Percentiles rank a stretch among this genome's conserved stretches.
Evolutionary conservation across 2,888 invertebrate species (phyloP).

Genomic region (Acronicta leporina): DNA sequence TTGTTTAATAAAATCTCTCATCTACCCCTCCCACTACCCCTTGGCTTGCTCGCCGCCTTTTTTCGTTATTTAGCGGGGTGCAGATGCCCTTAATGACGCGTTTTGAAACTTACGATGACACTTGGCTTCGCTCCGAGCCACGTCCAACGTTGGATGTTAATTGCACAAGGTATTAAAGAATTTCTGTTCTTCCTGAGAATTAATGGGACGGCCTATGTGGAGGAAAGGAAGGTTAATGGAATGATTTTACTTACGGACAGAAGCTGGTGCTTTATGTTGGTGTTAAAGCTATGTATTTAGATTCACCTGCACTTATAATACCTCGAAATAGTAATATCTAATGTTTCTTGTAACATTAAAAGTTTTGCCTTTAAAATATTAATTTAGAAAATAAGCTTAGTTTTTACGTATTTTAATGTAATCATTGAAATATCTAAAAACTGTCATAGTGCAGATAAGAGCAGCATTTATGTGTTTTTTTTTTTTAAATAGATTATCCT

Average conservation of each 20-base stretch:
- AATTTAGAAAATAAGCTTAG: too few relatives aligned
- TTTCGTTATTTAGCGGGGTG: constrained; percentile 87
- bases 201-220: constrained; percentile 78
- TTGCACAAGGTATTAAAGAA: constrained; percentile 87
- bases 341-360: too few relatives aligned
- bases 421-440: too few relatives aligned
- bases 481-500: too few relatives aligned
- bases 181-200: constrained; percentile 80
- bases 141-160: constrained; percentile 78
- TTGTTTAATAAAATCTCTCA: constrained; percentile 89
- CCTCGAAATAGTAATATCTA: too few relatives aligned
- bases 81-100: constrained; percentile 89
- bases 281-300: neutral
- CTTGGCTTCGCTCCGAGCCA: constrained; percentile 80
- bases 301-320: too few relatives aligned
- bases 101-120: constrained; percentile 89
- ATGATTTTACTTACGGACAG: constrained; percentile 60
- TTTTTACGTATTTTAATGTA: too few relatives aligned
- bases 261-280: constrained; percentile 15
- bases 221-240: constrained; percentile 59
- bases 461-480: too few relatives aligned
- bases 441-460: too few relatives aligned
- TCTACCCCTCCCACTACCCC: constrained; percentile 70
- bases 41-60: constrained; percentile 66
- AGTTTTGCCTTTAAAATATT: too few relatives aligned